These are phyloP conservation scores for Drosophila tripunctata DNA, from an alignment of 2,888 invertebrate genomes.

Conservation along the genomic window DNA sequence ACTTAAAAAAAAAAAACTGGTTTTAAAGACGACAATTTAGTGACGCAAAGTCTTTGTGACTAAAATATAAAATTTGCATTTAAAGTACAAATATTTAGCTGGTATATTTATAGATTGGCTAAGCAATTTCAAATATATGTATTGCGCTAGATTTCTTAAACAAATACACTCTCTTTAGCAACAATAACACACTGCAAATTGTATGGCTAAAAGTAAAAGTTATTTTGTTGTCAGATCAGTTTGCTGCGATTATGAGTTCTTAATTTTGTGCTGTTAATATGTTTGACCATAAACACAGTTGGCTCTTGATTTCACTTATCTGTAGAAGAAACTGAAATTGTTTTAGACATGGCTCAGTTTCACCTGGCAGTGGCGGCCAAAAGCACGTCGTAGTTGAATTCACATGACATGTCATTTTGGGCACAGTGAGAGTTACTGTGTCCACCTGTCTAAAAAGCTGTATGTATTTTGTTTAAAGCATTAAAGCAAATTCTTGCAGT, in stretches of 20 bases:
- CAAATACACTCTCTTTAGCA: neutral
- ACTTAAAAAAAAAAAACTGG: conserved; percentile 21
- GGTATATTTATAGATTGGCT: neutral
- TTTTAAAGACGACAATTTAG: conserved; percentile 13
- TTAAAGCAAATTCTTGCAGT: conserved; percentile 61
- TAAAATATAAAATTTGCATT: conserved; percentile 6
- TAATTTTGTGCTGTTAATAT: conserved; percentile 1
- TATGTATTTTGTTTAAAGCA: conserved; percentile 9
- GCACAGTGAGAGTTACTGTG: conserved; percentile 66
- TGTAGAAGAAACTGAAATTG: conserved; percentile 25
- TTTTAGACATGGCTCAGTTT: conserved; percentile 56
- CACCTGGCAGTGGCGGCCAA: conserved; percentile 41
- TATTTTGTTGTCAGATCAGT: neutral
- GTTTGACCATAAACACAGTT: conserved; percentile 7
- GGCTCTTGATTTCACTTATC: conserved; percentile 55
- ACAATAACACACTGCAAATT: neutral
- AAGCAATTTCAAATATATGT: neutral
- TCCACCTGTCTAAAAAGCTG: conserved; percentile 17
- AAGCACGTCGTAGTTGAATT: conserved; percentile 52
- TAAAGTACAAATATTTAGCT: neutral
- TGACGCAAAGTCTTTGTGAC: conserved; percentile 28
- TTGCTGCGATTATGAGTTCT: conserved; percentile 3
- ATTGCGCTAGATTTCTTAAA: neutral
- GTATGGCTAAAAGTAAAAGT: conserved; percentile 5
- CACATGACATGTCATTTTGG: conserved; percentile 57